phyloP scores from a whole-genome alignment of 2,888 invertebrate genomes.

The Callinectes sapidus region DNA sequence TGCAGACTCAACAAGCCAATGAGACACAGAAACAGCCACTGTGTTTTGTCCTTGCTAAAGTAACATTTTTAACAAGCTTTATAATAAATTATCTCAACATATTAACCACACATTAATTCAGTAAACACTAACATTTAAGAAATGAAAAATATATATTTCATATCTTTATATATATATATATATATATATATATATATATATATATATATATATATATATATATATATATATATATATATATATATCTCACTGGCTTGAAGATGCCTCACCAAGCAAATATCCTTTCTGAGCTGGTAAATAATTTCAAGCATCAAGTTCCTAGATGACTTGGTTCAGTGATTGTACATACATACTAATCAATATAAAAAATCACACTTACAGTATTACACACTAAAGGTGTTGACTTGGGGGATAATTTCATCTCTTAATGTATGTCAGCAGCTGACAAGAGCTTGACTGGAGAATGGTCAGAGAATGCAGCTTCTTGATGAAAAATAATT shows the following conservation, averaged over 20 bases:
- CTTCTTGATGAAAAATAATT: conserved; percentile 60
- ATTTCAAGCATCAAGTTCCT: conserved; percentile 67
- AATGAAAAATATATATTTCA: conserved; percentile 2
- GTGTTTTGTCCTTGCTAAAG: conserved; percentile 41
- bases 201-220: background rate
- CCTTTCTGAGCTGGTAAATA: conserved; percentile 63
- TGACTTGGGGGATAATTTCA: conserved; percentile 56
- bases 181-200: conserved; percentile 25
- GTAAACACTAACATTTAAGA: conserved; percentile 13
- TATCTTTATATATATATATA: conserved; percentile 16
- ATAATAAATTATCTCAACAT: conserved; percentile 9
- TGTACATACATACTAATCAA: conserved; percentile 68
- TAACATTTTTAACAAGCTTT: conserved; percentile 29
- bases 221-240: conserved; percentile 6
- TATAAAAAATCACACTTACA: conserved; percentile 69
- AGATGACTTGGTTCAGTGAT: conserved; percentile 50
- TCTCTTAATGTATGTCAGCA: conserved; percentile 45
- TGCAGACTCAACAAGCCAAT: conserved; percentile 60
- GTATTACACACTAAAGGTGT: conserved; percentile 61
- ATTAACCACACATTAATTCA: conserved; percentile 10
- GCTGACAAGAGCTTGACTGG: conserved; percentile 50
- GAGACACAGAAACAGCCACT: conserved; percentile 46
- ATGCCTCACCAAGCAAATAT: conserved; percentile 56
- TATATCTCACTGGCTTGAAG: conserved; percentile 59
- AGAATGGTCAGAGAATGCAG: conserved; percentile 55